These are phyloP conservation scores for Gortyna flavago DNA, from an alignment of 2,888 invertebrate species.

Conservation along the genomic window DNA sequence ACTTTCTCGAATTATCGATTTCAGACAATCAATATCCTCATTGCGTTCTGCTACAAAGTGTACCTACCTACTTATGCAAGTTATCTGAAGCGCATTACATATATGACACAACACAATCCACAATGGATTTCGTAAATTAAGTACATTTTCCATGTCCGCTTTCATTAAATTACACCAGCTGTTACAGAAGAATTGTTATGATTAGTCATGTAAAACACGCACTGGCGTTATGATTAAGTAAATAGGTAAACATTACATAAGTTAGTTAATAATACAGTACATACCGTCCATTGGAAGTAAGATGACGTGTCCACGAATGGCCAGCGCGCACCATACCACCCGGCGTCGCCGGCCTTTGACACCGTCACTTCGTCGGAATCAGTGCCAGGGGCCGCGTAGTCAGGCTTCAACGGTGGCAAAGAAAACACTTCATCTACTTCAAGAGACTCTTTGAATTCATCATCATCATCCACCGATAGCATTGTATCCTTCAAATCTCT, in stretches of 20 bases:
- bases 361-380: slow-evolving; percentile 86
- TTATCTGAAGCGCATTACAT: slow-evolving; percentile 64
- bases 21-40: slow-evolving; percentile 14
- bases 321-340: slow-evolving; percentile 92
- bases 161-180: slow-evolving; percentile 69
- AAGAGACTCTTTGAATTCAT: slow-evolving; percentile 86
- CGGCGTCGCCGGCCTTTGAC: slow-evolving; percentile 82
- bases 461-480: slow-evolving; percentile 86
- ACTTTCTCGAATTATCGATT: slow-evolving; percentile 21
- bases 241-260: slow-evolving; percentile 70
- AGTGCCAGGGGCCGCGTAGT: slow-evolving; percentile 73
- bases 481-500: slow-evolving; percentile 85
- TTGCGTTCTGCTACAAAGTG: slow-evolving; percentile 22
- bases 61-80: slow-evolving; percentile 18
- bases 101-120: slow-evolving; percentile 65
- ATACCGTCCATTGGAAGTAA: slow-evolving; percentile 92
- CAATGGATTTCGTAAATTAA: slow-evolving; percentile 70
- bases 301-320: slow-evolving; percentile 92
- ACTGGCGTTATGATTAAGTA: slow-evolving; percentile 63
- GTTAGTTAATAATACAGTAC: slow-evolving; percentile 74
- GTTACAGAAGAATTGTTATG: slow-evolving; percentile 69
- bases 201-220: slow-evolving; percentile 68
- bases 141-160: slow-evolving; percentile 70
- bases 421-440: slow-evolving; percentile 88
- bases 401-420: slow-evolving; percentile 83